Base-by-base conservation (phyloP, 2,888 invertebrate species). In the Hydrotaea cyrtoneurina region DNA sequence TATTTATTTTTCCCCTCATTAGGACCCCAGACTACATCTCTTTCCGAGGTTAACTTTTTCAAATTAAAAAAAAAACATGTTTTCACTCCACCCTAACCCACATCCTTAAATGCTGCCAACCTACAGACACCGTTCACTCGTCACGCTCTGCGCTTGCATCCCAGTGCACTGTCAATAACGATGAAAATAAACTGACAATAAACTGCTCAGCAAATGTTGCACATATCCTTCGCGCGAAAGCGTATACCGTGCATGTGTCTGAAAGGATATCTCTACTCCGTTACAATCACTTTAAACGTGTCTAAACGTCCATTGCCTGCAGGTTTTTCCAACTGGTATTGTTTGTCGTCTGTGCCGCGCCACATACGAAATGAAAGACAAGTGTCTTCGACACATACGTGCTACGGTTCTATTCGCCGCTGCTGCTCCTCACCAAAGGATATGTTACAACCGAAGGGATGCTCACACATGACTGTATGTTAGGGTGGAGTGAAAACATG, bases 251-350 rank as follows among this genome's bases (percentile, higher is more conserved):
- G 19, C 10, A 21, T 66, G 43, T 36, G 36, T 36, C 15, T 36
- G 43, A 19, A 39, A 11, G 39, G 39, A 64, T 66, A n/a, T n/a
- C n/a, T 17, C 21, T 19, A 46, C 21, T 46, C 46, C 21, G 10
- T 43, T 46, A 46, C 69, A 46, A 23, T 46, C 43, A 23, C 39
- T 23, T 23, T 69, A 69, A 69, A 69, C 69, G 69, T 69, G 69
- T 69, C 69, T 69, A 69, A 69, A 69, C 46, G 69, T 46, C 46
- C 69, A 46, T 69, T 46, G 69, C 69, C 69, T 46, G 69, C 13
- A 31, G 69, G 43, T 46, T 7, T 66, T 23, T 39, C 13, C n/a
- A 8, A 62, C n/a, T 31, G 5, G 62, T n/a, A 50, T 50, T 50
- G n/a, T n/a, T 50, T 50, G 31, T 31, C 31, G 31, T 7, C 31